Percentiles rank a stretch among this genome's conserved stretches.
These are phyloP conservation scores for Echinarachnius parma DNA, from an alignment of 53 echinoderm and acorn worm genomes.

Conservation along the genomic window DNA sequence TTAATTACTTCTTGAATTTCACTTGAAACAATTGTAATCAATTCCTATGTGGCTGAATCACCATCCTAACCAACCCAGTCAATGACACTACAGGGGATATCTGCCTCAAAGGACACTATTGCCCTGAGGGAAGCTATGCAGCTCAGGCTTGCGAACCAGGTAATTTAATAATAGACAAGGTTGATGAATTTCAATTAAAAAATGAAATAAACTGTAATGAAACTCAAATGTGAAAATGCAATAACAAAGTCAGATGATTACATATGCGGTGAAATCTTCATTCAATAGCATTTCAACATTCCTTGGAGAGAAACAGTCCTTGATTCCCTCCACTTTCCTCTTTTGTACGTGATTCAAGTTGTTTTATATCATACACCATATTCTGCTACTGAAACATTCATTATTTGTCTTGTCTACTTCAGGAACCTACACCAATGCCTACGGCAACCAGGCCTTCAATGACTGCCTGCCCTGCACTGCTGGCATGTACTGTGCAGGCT, in stretches of 20 bases:
- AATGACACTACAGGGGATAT: slow-evolving; percentile 89
- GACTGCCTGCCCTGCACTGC: slow-evolving; percentile 95
- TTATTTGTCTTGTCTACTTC: background rate
- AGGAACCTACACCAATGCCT: slow-evolving; percentile 78
- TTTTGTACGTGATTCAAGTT: background rate
- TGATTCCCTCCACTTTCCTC: too few species aligned
- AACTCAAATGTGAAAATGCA: too few species aligned
- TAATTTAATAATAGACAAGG: too few species aligned
- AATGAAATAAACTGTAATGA: too few species aligned
- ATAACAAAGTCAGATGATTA: too few species aligned
- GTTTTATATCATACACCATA: background rate
- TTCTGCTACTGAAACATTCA: background rate
- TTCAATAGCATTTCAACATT: too few species aligned
- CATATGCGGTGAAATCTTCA: too few species aligned
- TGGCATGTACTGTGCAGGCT: slow-evolving; percentile 87
- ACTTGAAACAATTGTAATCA: too few species aligned
- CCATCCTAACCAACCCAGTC: slow-evolving; percentile 82
- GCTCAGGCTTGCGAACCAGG: slow-evolving; percentile 85
- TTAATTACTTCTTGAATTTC: too few species aligned
- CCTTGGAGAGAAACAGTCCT: too few species aligned
- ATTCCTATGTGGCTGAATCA: slow-evolving; percentile 90
- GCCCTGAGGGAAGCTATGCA: slow-evolving; percentile 67
- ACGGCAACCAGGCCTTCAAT: slow-evolving; percentile 65
- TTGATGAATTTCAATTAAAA: too few species aligned
- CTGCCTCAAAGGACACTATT: slow-evolving; percentile 91